Percentiles rank a stretch among this genome's conserved stretches.
Evolutionary conservation across 2,888 invertebrate species (phyloP).

Genomic region (Isotomurus palustris): DNA sequence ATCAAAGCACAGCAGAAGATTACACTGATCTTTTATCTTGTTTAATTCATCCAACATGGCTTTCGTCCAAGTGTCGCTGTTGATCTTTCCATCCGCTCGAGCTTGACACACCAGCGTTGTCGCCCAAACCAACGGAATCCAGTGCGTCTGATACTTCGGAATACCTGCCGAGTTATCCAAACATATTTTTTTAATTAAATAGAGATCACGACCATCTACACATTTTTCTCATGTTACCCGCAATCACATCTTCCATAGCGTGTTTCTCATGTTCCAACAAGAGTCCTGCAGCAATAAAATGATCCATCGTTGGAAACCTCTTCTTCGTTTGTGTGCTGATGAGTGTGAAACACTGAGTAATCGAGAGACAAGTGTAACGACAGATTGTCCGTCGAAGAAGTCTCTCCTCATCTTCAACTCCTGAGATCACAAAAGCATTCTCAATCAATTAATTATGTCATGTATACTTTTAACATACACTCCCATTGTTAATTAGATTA

Average conservation of each 20-base stretch:
- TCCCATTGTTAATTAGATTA: no score
- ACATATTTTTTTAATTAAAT: no score
- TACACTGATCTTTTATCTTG: slow-evolving; percentile 47
- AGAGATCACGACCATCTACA: no score
- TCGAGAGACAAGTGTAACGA: slow-evolving; percentile 48
- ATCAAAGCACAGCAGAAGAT: slow-evolving; percentile 48
- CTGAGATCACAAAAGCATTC: no score
- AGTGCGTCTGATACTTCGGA: slow-evolving; percentile 46
- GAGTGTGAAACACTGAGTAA: slow-evolving; percentile 46
- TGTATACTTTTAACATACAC: no score
- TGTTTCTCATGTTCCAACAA: slow-evolving; percentile 48
- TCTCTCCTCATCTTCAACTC: slow-evolving; percentile 48
- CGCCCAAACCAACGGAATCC: slow-evolving; percentile 50
- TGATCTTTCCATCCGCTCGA: slow-evolving; percentile 47
- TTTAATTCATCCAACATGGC: slow-evolving; percentile 52
- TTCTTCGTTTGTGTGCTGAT: slow-evolving; percentile 49
- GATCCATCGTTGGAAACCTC: slow-evolving; percentile 49
- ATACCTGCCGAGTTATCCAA: no score
- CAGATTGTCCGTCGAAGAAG: slow-evolving; percentile 50
- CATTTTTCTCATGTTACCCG: no score
- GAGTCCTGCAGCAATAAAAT: slow-evolving; percentile 49
- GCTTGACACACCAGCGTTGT: slow-evolving; percentile 47
- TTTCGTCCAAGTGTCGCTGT: slow-evolving; percentile 51
- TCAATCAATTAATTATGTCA: no score
- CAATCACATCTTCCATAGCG: slow-evolving; percentile 1